Conservation (phyloP, 2,888 invertebrate genomes). For the Alloscopus bannaensis region DNA sequence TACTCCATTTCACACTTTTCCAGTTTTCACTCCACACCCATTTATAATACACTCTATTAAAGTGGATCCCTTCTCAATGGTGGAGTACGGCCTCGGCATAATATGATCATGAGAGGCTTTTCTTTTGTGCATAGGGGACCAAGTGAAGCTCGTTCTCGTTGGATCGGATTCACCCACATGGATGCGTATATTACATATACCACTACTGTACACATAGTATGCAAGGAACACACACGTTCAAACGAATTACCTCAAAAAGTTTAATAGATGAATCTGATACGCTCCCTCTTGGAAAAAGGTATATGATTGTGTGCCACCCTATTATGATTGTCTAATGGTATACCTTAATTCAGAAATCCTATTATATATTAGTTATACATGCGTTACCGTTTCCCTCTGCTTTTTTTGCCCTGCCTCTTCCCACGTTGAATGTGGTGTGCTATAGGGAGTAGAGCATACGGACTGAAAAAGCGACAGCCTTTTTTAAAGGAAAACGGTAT, state of each 20-base stretch:
- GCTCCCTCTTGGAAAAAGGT: too few relatives aligned
- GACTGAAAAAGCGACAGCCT: too few relatives aligned
- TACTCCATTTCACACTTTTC: constrained; percentile 73
- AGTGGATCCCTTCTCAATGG: constrained; percentile 22
- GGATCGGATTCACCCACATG: constrained; percentile 5
- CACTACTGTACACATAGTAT: too few relatives aligned
- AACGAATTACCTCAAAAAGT: background rate
- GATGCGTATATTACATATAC: constrained; percentile 13
- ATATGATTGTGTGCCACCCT: too few relatives aligned
- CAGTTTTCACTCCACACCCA: constrained; percentile 70
- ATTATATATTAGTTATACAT: too few relatives aligned
- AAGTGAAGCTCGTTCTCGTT: background rate
- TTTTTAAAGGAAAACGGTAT: too few relatives aligned
- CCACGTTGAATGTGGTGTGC: background rate
- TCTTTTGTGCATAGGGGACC: background rate
- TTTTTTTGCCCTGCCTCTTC: background rate
- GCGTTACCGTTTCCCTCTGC: constrained; percentile 22
- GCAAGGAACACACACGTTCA: too few relatives aligned
- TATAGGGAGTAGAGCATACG: too few relatives aligned
- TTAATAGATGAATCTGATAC: constrained; percentile 44
- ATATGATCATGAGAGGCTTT: constrained; percentile 21
- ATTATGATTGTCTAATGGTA: background rate
- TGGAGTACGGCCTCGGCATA: too few relatives aligned
- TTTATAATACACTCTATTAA: constrained; percentile 72
- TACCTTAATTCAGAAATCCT: too few relatives aligned